These are phyloP conservation scores for Cyprinodon brontotheroides DNA, from an alignment of 2,113 vertebrate species.

Conservation along the genomic window DNA sequence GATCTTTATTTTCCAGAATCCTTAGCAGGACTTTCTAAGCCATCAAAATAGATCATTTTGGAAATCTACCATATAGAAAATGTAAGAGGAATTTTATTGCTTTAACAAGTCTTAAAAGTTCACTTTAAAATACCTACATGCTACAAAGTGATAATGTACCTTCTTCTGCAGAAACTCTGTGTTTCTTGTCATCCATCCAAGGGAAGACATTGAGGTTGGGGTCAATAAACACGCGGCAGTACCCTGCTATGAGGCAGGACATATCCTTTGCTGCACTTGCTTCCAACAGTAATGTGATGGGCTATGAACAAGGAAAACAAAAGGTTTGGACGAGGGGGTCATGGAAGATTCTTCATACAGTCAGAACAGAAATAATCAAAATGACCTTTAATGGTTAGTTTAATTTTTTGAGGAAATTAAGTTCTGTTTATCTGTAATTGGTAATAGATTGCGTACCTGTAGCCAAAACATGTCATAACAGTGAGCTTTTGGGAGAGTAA, in stretches of 20 bases:
- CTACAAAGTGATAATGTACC: slow-evolving; percentile 72
- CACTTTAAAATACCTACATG: too few relatives aligned
- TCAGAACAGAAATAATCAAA: too few relatives aligned
- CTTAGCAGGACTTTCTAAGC: too few relatives aligned
- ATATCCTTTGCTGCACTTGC: slow-evolving; percentile 92
- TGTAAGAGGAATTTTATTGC: too few relatives aligned
- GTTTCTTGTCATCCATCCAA: slow-evolving; percentile 83
- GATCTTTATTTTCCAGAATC: not conserved
- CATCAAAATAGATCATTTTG: not conserved
- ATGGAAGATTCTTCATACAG: not conserved
- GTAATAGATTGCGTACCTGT: too few relatives aligned
- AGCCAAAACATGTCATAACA: too few relatives aligned
- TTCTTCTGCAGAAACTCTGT: slow-evolving; percentile 92
- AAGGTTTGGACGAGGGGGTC: not conserved
- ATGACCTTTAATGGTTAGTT: too few relatives aligned
- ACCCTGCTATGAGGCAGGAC: slow-evolving; percentile 89
- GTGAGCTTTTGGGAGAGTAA: too few relatives aligned
- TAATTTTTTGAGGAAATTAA: too few relatives aligned
- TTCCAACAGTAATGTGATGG: slow-evolving; percentile 91
- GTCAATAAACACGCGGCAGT: slow-evolving; percentile 88
- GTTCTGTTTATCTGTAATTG: too few relatives aligned
- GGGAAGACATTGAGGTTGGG: slow-evolving; percentile 83
- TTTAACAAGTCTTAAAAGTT: too few relatives aligned
- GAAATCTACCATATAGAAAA: too few relatives aligned
- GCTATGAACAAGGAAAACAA: slow-evolving; percentile 67